Percentiles rank a stretch among this genome's conserved stretches.
phyloP scores from a whole-genome alignment of 2,888 invertebrate species.

The Amitus sp. region DNA sequence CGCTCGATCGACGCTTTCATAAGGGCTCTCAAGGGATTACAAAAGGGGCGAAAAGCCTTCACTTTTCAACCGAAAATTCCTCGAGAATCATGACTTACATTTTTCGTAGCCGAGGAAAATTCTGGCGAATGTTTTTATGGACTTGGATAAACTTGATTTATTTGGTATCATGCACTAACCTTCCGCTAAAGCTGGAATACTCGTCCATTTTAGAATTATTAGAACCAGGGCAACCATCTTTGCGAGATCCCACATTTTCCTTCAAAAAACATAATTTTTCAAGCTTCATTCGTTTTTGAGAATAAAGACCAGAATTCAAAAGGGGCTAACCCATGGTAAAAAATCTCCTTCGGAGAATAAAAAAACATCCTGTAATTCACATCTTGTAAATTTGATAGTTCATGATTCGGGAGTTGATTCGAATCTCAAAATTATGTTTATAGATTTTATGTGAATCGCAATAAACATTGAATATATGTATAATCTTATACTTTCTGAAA shows the following conservation, averaged over 20 bases:
- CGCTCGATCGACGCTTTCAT: background rate
- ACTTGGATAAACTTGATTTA: background rate
- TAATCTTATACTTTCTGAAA: too few species aligned
- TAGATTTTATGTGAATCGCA: too few species aligned
- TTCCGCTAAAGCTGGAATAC: slow-evolving; percentile 45
- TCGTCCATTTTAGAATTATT: slow-evolving; percentile 46
- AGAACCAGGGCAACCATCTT: slow-evolving; percentile 53
- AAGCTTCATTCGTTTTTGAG: background rate
- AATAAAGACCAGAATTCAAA: background rate
- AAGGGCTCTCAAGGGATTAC: background rate
- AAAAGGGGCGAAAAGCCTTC: background rate
- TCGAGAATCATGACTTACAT: too few species aligned
- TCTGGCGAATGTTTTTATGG: background rate
- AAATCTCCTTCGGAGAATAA: too few species aligned
- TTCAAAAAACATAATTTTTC: slow-evolving; percentile 16
- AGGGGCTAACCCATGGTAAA: too few species aligned
- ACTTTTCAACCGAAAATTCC: background rate
- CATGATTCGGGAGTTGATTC: too few species aligned
- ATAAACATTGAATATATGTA: too few species aligned
- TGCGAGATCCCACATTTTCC: slow-evolving; percentile 55
- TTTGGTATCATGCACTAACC: slow-evolving; percentile 43
- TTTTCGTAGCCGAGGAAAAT: too few species aligned
- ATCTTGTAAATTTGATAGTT: too few species aligned
- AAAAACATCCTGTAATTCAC: too few species aligned
- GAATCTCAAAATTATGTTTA: too few species aligned